Evolutionary conservation across 2,113 vertebrate genomes (phyloP).

Genomic region (Pavo muticus): DNA sequence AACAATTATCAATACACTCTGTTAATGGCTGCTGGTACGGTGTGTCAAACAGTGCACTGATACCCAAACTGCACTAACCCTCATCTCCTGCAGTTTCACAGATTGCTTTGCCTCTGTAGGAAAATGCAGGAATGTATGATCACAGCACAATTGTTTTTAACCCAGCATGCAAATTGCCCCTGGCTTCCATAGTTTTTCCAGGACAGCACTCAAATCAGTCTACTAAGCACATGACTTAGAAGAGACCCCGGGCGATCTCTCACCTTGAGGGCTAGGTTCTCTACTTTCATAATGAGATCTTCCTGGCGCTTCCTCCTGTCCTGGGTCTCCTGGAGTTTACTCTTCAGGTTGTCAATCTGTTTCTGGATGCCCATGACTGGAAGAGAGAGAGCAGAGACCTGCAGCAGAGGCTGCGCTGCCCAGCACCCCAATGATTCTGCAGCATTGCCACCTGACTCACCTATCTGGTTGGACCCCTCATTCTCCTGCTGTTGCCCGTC

Average conservation of each 20-base stretch:
- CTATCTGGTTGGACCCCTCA: conserved; percentile 84
- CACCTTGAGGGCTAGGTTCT: conserved; percentile 96
- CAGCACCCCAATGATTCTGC: neutral
- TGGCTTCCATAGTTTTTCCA: neutral
- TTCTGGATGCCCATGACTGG: conserved; percentile 92
- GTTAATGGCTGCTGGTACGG: neutral
- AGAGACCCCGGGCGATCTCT: neutral
- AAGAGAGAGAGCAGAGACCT: neutral
- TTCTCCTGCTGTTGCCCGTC: conserved; percentile 82
- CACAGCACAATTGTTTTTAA: neutral
- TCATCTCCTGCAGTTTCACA: neutral
- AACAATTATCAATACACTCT: neutral
- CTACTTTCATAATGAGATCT: conserved; percentile 98
- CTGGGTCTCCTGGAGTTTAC: conserved; percentile 94
- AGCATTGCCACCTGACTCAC: conserved; percentile 69
- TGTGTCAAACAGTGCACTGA: neutral
- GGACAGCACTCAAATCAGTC: neutral
- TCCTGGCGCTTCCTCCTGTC: conserved; percentile 95
- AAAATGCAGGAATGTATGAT: neutral
- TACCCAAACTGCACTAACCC: neutral
- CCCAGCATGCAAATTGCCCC: neutral
- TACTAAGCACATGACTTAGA: neutral
- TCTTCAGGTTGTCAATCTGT: conserved; percentile 92
- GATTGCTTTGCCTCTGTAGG: neutral
- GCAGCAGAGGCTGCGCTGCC: neutral